Base-by-base conservation (phyloP, 2,888 invertebrate genomes). In the Dicycla oo region DNA sequence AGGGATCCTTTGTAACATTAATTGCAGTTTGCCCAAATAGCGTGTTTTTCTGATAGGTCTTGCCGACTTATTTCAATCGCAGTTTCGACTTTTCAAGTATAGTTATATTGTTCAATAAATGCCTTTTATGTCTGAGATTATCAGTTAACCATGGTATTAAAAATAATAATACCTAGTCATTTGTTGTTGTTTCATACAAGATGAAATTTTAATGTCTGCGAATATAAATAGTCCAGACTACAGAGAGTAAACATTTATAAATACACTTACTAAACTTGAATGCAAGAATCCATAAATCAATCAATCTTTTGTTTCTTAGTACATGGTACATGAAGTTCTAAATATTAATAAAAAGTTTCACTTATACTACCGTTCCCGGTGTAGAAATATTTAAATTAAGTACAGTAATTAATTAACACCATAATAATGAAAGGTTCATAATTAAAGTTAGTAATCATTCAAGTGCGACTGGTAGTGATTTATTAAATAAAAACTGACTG, bases 31-130 rank as follows among this genome's bases (percentile, higher is more conserved):
- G 15, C 7, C 6, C 2, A 20, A 58, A 51, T 23, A 34, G 3
- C 34, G 26, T 30, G 30, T 26, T 74, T 26, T 74, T 73, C 11
- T 18, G 0, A 15, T 26, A 43, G 2, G 11, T 76, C 38, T 76
- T 7, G 8, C 1, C 18, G 11, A 23, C 7, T 20, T 63, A 40
- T 47, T 53, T 26, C n/a, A n/a, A 43, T 40, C 7, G 2, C 10
- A 49, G 49, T 26, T 23, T 61, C 58, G 26, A 3, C 1, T 40
- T 26, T 23, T 61, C 58, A 34, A 3, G 1, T 40, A 2, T 51
- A 20, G 11, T n/a, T 30, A 34, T 40, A 51, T 54, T 40, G n/a
- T 11, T 57, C 0, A 34, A 40, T 34, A 57, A 40, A 57, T 11
- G 3, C 5, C 3, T 34, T 26, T 13, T 34, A 13, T 13, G 8